Base-by-base conservation (phyloP, 2,888 invertebrate species). In the Osedax fenrisi region DNA sequence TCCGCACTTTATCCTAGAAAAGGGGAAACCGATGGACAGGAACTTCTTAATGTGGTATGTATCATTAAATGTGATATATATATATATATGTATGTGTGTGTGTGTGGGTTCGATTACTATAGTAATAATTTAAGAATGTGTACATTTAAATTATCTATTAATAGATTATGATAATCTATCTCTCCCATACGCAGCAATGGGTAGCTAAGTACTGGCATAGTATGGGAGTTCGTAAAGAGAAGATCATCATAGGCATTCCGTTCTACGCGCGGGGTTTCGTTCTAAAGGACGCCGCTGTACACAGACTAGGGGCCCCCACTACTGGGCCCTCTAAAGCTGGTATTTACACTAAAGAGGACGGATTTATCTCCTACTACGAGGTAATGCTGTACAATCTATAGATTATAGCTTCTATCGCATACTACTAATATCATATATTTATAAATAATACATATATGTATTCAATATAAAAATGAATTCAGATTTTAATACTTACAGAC, bases 1-100 rank as follows among this genome's bases (percentile, higher is more conserved):
- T 27, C 77, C 24, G 62, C 77, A 3, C 76, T 77, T 3, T 69
- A 66, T 64, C 24, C 61, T 17, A 22, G 75, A 22, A 23, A 21
- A 22, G 69, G n/a, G 26, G 62, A 73, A 26, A 64, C 64, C n/a
- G 61, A 26, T 3, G 64, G 23, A 23, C 27, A 73, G 21, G 24
- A n/a, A 2, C n/a, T 62, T 23, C 73, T 73, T 17, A 73, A 73
- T 26, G 73, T 73, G 61, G 73, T 73, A 21, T 26, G 73, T 73
- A 41, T 5, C 10, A 41, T 41, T n/a, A n/a, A n/a, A n/a, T n/a
- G n/a, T n/a, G n/a, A n/a, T 3, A 3, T 61, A 23, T 61, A 3
- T 61, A 23, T 61, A 1, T 13, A 3, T 5, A 3, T 13, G 61
- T 13, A 23, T 13, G 61, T 5, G 61, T 2, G 61, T 61, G 13